phyloP scores from a whole-genome alignment of 1,140 invertebrate genomes.

The Ooceraea biroi region DNA sequence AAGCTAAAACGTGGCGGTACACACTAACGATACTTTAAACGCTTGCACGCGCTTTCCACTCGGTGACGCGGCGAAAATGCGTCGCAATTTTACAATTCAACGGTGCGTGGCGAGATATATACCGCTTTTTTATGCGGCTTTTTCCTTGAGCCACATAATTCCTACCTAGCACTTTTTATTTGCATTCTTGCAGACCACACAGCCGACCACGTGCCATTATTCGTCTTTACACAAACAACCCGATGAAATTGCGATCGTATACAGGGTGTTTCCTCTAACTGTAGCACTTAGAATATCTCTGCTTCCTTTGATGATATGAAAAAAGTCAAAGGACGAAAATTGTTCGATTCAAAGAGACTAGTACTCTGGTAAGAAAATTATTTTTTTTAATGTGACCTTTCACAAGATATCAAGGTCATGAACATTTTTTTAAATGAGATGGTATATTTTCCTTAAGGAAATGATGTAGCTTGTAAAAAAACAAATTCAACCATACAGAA shows the following conservation, averaged over 20 bases:
- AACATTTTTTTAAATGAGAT: no score
- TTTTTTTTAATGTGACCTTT: no score
- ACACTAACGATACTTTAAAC: neutral
- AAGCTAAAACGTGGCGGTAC: neutral
- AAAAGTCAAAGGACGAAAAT: no score
- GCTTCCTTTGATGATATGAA: no score
- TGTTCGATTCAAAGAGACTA: no score
- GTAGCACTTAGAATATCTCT: no score
- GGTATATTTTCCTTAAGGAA: no score
- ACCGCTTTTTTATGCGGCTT: neutral
- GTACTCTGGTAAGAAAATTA: no score
- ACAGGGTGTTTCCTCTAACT: neutral
- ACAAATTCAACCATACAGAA: no score
- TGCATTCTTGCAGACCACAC: neutral
- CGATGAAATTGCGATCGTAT: slow-evolving; percentile 23
- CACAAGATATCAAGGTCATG: no score
- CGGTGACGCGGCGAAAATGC: slow-evolving; percentile 16
- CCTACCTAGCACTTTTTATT: neutral
- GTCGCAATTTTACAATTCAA: slow-evolving; percentile 27
- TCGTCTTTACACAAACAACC: slow-evolving; percentile 16
- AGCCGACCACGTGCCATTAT: neutral
- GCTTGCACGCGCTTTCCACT: neutral
- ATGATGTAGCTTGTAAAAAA: no score
- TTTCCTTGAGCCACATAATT: slow-evolving; percentile 47
- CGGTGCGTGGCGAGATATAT: neutral